phyloP scores from a whole-genome alignment of 2,113 vertebrate genomes.

The Motacilla alba region DNA sequence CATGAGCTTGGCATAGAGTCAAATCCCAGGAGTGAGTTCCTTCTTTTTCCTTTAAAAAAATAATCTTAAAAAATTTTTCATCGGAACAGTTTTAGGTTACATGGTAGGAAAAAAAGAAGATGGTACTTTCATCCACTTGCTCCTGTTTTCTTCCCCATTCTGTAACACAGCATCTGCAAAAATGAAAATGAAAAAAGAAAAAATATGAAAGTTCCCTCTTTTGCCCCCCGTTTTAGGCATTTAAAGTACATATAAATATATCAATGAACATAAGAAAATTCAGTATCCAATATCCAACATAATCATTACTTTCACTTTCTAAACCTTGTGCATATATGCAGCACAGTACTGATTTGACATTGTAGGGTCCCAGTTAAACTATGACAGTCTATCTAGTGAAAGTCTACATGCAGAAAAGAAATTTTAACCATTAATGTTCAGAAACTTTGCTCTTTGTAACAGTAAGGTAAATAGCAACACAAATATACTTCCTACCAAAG shows the following conservation, averaged over 20 bases:
- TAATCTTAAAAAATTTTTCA: not conserved
- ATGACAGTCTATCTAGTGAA: not conserved
- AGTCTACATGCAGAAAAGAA: not conserved
- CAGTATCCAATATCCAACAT: not conserved
- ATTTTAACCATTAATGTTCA: not conserved
- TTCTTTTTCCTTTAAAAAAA: conserved; percentile 25
- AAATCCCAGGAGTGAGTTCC: not conserved
- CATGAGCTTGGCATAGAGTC: conserved; percentile 36
- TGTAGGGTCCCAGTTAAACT: not conserved
- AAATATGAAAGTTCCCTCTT: not conserved
- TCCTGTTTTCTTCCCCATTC: not conserved
- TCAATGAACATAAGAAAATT: not conserved
- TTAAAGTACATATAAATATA: not conserved
- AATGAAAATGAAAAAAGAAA: not conserved
- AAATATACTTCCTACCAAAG: not conserved
- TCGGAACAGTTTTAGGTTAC: conserved; percentile 25
- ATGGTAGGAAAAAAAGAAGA: not conserved
- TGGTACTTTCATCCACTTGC: not conserved
- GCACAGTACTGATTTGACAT: not conserved
- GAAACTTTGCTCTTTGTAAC: not conserved
- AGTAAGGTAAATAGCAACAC: not conserved
- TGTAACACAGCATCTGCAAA: not conserved
- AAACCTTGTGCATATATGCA: not conserved
- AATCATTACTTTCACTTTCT: not conserved
- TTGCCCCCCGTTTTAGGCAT: not conserved